Evolutionary conservation across 2,888 invertebrate genomes (phyloP).

Genomic region (Leptinotarsa peninsularis): DNA sequence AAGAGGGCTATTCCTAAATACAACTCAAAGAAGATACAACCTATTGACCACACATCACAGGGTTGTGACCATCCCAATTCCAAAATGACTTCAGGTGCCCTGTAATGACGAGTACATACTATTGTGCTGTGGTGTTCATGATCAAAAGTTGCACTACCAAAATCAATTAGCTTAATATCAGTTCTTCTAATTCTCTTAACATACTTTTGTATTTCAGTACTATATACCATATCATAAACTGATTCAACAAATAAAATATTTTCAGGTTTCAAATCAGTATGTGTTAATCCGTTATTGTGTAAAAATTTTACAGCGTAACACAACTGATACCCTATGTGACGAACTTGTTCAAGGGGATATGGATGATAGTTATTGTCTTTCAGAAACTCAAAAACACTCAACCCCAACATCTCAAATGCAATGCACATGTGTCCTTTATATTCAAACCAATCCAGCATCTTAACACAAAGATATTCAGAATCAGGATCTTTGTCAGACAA

Average conservation of each 20-base stretch:
- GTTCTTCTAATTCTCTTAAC: constrained; percentile 90
- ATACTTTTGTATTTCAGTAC: constrained; percentile 86
- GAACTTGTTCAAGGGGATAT: constrained; percentile 96
- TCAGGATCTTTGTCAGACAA: constrained; percentile 94
- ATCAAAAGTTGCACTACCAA: constrained; percentile 99
- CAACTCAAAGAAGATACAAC: constrained; percentile 98
- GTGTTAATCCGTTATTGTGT: constrained; percentile 97
- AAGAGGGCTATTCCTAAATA: constrained; percentile 98
- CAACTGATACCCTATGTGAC: constrained; percentile 97
- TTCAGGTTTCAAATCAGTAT: constrained; percentile 99
- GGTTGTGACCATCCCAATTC: constrained; percentile 99
- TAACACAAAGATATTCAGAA: constrained; percentile 93
- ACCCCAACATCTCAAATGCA: constrained; percentile 96
- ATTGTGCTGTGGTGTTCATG: constrained; percentile 99
- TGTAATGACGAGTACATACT: constrained; percentile 97
- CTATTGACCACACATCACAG: constrained; percentile 99
- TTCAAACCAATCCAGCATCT: constrained; percentile 98
- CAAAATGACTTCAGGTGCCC: constrained; percentile 99
- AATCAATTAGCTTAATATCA: constrained; percentile 97
- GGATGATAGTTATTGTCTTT: constrained; percentile 99
- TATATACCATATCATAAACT: constrained; percentile 83
- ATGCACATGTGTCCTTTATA: constrained; percentile 99
- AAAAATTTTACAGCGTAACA: constrained; percentile 97
- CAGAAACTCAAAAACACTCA: constrained; percentile 98
- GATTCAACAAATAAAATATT: constrained; percentile 98